Evolutionary conservation across 2,113 vertebrate genomes (phyloP).

Genomic region (Catagonus wagneri): DNA sequence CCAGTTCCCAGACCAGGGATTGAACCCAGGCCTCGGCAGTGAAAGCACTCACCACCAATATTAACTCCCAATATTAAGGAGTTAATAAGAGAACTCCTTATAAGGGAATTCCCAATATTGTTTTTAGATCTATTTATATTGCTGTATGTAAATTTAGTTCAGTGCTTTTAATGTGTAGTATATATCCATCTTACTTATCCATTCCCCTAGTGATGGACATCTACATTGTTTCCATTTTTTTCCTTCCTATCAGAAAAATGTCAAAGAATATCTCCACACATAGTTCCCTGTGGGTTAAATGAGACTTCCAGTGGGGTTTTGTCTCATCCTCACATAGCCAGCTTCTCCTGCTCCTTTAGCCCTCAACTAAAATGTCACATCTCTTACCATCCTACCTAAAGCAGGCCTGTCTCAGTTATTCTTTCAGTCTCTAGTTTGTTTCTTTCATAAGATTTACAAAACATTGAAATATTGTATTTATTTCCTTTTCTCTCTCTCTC

Average conservation of each 20-base stretch:
- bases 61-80: too few species aligned
- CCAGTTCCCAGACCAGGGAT: too few species aligned
- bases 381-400: not conserved
- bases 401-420: not conserved
- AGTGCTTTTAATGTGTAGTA: not conserved
- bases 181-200: not conserved
- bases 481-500: not conserved
- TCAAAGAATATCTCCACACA: not conserved
- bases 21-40: too few species aligned
- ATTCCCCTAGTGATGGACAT: not conserved
- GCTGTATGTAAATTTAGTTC: not conserved
- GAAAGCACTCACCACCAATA: too few species aligned
- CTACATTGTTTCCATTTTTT: not conserved
- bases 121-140: not conserved
- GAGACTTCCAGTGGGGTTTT: not conserved
- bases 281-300: not conserved
- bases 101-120: not conserved
- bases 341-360: not conserved
- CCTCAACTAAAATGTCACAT: not conserved
- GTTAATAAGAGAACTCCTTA: too few species aligned
- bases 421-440: not conserved
- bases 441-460: not conserved
- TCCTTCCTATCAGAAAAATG: not conserved
- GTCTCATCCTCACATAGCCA: not conserved
- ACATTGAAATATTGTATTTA: conserved; percentile 14